phyloP scores from a whole-genome alignment of 1,140 invertebrate species.

The Zelostemma sp. region DNA sequence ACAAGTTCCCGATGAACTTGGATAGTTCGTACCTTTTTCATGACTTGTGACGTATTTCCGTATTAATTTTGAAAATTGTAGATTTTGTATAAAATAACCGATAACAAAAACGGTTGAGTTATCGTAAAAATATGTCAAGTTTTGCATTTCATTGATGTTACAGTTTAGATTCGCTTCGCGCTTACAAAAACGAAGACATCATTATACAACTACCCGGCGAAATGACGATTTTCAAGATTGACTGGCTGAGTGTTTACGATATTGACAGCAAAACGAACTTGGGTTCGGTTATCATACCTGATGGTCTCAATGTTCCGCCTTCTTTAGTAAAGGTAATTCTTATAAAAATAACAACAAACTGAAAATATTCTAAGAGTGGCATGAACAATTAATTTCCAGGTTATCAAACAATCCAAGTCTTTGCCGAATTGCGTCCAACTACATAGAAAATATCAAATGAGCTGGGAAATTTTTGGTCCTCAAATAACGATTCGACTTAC shows the following conservation, averaged over 20 bases:
- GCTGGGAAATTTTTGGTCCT: slow-evolving; percentile 92
- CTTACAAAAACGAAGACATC: slow-evolving; percentile 82
- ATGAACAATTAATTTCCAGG: slow-evolving; percentile 34
- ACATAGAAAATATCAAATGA: slow-evolving; percentile 85
- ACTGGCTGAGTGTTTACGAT: slow-evolving; percentile 89
- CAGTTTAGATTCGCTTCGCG: slow-evolving; percentile 79
- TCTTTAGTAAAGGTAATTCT: slow-evolving; percentile 76
- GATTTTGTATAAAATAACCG: no score
- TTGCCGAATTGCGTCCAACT: slow-evolving; percentile 89
- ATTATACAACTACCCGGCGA: slow-evolving; percentile 85
- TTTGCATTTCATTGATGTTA: slow-evolving; percentile 6
- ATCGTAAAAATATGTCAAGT: slow-evolving; percentile 2
- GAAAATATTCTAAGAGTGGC: background rate
- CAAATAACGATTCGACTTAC: slow-evolving; percentile 88
- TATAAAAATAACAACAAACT: background rate
- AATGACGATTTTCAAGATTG: slow-evolving; percentile 84
- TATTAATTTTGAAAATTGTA: no score
- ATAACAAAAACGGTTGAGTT: no score
- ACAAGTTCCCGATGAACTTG: slow-evolving; percentile 90
- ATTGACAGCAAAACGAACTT: slow-evolving; percentile 78
- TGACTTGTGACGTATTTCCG: no score
- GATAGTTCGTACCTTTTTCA: slow-evolving; percentile 82
- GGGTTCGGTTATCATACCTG: slow-evolving; percentile 84
- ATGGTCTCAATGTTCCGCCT: slow-evolving; percentile 88
- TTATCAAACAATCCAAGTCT: slow-evolving; percentile 68